A percentile compares a stretch with the other conserved stretches of the same genome.
Conservation (phyloP, 2,888 invertebrate genomes). For the Alitta virens region DNA sequence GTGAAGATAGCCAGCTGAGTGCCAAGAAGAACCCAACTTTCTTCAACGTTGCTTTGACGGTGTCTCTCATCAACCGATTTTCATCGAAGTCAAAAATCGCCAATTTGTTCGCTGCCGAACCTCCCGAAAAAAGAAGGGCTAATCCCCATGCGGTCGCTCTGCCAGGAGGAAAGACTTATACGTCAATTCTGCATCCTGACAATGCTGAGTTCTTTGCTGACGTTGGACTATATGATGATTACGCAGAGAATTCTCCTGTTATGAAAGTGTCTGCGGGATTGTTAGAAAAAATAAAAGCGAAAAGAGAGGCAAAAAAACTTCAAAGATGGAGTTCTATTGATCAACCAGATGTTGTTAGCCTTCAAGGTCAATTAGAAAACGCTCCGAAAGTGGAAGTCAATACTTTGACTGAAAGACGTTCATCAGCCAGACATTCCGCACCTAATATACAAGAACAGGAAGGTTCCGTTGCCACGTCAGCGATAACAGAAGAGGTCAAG, state of each 20-base stretch:
- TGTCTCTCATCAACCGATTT: not conserved
- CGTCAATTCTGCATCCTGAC: conserved; percentile 8
- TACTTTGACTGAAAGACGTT: too few species aligned
- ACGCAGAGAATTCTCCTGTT: not conserved
- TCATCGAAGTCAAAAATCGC: not conserved
- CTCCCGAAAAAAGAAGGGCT: not conserved
- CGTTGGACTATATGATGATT: conserved; percentile 6
- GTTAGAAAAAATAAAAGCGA: not conserved
- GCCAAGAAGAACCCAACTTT: not conserved
- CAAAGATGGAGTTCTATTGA: not conserved
- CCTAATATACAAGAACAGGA: too few species aligned
- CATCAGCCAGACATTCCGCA: too few species aligned
- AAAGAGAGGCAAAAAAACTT: not conserved
- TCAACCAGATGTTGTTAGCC: not conserved
- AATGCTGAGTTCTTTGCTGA: conserved; percentile 5
- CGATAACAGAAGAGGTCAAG: too few species aligned
- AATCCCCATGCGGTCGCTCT: not conserved
- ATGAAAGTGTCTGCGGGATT: not conserved
- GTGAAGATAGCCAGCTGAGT: too few species aligned
- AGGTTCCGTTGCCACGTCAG: too few species aligned
- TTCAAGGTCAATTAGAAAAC: too few species aligned
- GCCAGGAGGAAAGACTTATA: conserved; percentile 1
- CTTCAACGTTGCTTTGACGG: not conserved
- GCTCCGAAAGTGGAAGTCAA: too few species aligned
- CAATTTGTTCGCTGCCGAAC: not conserved